These are phyloP conservation scores for Calephelis perditalis DNA, from an alignment of 2,888 invertebrate species.

Conservation along the genomic window DNA sequence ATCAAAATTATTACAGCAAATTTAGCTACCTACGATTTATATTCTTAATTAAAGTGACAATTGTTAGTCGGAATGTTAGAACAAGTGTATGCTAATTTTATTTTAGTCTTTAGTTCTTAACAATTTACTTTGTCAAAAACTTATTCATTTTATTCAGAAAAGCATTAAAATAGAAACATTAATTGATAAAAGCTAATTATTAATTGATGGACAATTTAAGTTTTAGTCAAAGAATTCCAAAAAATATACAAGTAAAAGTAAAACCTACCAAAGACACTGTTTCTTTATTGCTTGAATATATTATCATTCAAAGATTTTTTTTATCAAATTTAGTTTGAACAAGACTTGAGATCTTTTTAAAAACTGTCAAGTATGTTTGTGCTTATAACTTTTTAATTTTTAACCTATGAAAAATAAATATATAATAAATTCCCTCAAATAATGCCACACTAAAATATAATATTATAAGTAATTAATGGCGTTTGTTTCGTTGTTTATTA, in stretches of 20 bases:
- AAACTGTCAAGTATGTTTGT: not conserved
- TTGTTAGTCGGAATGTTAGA: conserved; percentile 36
- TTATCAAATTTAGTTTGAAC: too few species aligned
- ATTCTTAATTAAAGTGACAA: conserved; percentile 33
- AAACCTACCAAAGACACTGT: too few species aligned
- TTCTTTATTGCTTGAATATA: too few species aligned
- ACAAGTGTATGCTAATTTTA: conserved; percentile 23
- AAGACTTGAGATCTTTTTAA: not conserved
- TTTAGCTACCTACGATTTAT: conserved; percentile 65
- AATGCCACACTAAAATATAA: conserved; percentile 7
- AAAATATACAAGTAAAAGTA: too few species aligned
- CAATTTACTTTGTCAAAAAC: not conserved
- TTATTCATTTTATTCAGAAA: not conserved
- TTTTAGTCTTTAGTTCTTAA: conserved; percentile 13
- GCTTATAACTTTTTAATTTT: not conserved
- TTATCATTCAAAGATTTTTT: too few species aligned
- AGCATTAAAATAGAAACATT: not conserved
- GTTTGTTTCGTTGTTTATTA: conserved; percentile 53
- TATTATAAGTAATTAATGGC: conserved; percentile 38
- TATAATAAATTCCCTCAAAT: conserved; percentile 18
- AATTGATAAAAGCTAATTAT: not conserved
- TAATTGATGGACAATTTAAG: too few species aligned
- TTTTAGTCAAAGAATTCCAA: too few species aligned
- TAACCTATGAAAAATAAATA: conserved; percentile 15
- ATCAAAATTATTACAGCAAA: conserved; percentile 51